These are phyloP conservation scores for Zaprionus lineosus DNA, from an alignment of 2,888 invertebrate species.

Conservation along the genomic window DNA sequence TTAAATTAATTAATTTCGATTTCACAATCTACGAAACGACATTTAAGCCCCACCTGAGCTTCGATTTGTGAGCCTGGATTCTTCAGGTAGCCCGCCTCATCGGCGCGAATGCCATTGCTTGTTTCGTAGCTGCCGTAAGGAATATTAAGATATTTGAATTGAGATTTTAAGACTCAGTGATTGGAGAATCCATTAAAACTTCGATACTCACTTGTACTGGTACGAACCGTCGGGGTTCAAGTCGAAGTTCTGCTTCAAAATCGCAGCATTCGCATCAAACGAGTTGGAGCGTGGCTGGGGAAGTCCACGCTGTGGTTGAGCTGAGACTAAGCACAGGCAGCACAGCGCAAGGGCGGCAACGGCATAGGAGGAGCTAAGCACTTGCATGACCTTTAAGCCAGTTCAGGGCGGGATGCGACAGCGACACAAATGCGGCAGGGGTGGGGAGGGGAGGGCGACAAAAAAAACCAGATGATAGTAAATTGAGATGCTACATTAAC, in stretches of 20 bases:
- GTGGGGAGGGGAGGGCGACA: background rate
- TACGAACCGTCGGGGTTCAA: conserved; percentile 84
- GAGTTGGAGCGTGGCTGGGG: conserved; percentile 72
- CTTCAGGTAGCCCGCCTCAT: conserved; percentile 86
- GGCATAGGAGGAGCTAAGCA: conserved; percentile 74
- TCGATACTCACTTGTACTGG: conserved; percentile 83
- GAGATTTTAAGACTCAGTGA: background rate
- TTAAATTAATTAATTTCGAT: background rate
- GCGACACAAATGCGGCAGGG: no score
- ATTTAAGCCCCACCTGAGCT: conserved; percentile 83
- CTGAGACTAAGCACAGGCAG: conserved; percentile 75
- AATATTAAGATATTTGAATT: background rate
- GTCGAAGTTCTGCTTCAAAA: conserved; percentile 84
- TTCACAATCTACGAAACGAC: conserved; percentile 11
- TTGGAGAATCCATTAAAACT: background rate
- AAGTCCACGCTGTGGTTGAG: conserved; percentile 80
- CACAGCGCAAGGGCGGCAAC: conserved; percentile 78
- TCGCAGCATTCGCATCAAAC: conserved; percentile 83
- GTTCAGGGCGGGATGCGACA: no score
- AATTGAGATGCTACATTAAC: conserved; percentile 34
- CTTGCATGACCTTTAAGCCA: conserved; percentile 79
- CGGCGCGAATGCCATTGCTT: conserved; percentile 86
- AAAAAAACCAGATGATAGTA: conserved; percentile 23
- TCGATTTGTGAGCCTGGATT: conserved; percentile 85
- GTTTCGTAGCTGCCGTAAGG: conserved; percentile 85